Evolutionary conservation across 2,113 vertebrate species (phyloP).

Genomic region (Dermatemys mawii): DNA sequence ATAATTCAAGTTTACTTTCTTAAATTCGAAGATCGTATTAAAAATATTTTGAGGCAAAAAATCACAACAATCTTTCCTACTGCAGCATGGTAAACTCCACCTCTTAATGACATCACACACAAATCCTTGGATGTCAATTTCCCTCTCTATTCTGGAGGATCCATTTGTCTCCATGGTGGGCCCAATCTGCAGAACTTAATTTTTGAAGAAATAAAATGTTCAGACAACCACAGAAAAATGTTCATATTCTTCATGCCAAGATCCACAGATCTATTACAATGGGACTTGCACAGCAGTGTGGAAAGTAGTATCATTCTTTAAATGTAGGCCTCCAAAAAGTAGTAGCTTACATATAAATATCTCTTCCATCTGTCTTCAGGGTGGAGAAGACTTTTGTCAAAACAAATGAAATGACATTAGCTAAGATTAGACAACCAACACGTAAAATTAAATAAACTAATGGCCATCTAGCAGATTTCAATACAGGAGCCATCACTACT

Average conservation of each 20-base stretch:
- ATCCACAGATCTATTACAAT: neutral
- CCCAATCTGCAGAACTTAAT: neutral
- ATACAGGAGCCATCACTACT: neutral
- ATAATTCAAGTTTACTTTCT: constrained; percentile 19
- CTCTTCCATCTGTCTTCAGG: neutral
- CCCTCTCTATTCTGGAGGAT: neutral
- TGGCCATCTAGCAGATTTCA: neutral
- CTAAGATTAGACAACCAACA: neutral
- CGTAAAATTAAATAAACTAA: neutral
- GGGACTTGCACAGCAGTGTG: neutral
- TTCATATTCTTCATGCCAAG: neutral
- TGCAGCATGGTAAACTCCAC: neutral
- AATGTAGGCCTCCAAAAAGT: neutral
- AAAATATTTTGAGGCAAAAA: neutral
- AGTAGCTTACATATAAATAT: neutral
- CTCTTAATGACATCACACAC: neutral
- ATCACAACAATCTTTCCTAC: neutral
- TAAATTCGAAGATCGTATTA: neutral
- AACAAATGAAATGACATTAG: neutral
- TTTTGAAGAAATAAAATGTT: neutral
- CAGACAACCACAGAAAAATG: neutral
- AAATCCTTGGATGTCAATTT: neutral
- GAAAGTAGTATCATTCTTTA: neutral
- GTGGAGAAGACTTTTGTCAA: neutral
- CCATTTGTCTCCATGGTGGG: neutral